Evolutionary conservation across 2,888 invertebrate species (phyloP), one percentile per base, ranked within the genome.

Genomic region (Drosophila dives): DNA sequence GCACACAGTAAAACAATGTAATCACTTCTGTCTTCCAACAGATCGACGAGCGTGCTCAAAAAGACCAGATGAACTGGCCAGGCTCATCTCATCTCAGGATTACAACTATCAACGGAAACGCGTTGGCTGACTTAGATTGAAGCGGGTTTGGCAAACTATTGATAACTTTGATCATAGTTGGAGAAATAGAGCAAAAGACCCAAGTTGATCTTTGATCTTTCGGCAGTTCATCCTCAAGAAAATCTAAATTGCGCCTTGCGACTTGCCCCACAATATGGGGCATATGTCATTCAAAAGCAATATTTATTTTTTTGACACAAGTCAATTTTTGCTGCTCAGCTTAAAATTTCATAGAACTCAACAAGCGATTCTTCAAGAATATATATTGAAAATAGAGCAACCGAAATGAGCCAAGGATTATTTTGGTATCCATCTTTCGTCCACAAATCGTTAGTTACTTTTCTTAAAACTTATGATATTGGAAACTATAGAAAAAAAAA

Each of bases 41-140:
- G 91, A 78, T 90, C 92, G 17, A 83, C 82, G 55, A 92, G 91
- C 65, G 50, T 91, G 66, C 81, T 88, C 12, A 91, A 90, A 56
- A 92, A 91, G 77, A 65, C 80, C 42, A 91, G 92, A 89, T 91
- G 92, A 91, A 91, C 86, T 33, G 42, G 36, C n/a, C 33, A 55
- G 36, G 32, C 36, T 17, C n/a, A 29, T 2, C 50, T 17, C 40
- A 45, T 36, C 50, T 60, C 65, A 50, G 62, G 55, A 53, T 32
- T 11, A 49, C 49, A 36, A 45, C 45, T n/a, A 49, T 40, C 45
- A 29, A 48, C 17, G 54, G 55, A 64, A 50, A 50, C 55, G 59
- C 71, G 17, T 59, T 69, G 49, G 42, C 61, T 50, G 49, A 38
- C n/a, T 7, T 36, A n/a, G n/a, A 15, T 15, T 29, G 17, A 34